phyloP scores from a whole-genome alignment of 2,113 vertebrate species.

The Nyctibius bracteatus region DNA sequence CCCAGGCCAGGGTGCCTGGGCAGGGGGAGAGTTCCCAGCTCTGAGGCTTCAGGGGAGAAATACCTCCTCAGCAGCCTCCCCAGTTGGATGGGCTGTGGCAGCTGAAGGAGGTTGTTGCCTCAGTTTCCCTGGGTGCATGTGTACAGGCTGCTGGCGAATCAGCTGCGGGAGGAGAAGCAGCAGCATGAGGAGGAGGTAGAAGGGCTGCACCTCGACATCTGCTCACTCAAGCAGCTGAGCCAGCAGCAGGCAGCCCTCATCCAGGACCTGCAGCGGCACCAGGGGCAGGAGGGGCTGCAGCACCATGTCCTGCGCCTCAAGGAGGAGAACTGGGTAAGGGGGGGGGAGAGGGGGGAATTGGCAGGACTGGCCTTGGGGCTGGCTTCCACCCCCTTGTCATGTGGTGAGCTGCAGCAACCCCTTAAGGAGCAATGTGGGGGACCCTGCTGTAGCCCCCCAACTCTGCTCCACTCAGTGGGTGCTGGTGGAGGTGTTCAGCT shows the following conservation, averaged over 20 bases:
- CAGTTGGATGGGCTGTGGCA: background rate
- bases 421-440: background rate
- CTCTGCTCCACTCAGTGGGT: rapidly evolving
- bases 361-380: background rate
- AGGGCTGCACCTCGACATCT: background rate
- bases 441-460: background rate
- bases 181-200: conserved; percentile 65
- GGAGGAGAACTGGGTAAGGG: conserved; percentile 51
- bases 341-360: rapidly evolving
- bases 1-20: background rate
- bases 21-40: too few species aligned
- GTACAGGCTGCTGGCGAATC: conserved; percentile 73
- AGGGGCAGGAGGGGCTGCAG: conserved; percentile 1
- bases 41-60: background rate
- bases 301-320: conserved; percentile 16
- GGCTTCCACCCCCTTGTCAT: background rate
- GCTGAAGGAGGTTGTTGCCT: background rate
- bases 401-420: background rate
- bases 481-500: background rate
- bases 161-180: conserved; percentile 66
- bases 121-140: background rate
- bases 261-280: background rate
- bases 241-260: background rate
- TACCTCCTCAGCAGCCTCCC: too few species aligned
- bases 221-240: background rate